Evolutionary conservation across 1,140 invertebrate species (phyloP).

Genomic region (Frieseomelitta varia): DNA sequence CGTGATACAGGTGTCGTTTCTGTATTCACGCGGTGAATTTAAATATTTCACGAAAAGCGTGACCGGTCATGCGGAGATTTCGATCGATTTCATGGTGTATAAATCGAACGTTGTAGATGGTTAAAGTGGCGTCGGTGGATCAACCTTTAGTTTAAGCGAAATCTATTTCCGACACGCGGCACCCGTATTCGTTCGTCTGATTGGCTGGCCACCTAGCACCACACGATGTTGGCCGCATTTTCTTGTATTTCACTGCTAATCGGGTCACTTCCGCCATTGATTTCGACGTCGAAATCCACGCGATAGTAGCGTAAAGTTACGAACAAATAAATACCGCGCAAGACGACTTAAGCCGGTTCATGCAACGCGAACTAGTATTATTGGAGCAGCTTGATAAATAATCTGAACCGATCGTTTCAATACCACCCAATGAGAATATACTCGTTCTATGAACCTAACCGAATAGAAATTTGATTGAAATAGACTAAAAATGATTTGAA

Average conservation of each 20-base stretch:
- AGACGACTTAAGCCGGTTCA: not conserved
- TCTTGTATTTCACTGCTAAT: conserved; percentile 78
- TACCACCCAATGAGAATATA: not conserved
- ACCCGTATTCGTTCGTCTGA: conserved; percentile 70
- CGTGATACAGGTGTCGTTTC: not conserved
- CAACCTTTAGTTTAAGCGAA: conserved; percentile 74
- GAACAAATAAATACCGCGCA: conserved; percentile 39
- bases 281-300: conserved; percentile 37
- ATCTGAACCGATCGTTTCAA: not conserved
- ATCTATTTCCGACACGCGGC: conserved; percentile 78
- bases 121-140: conserved; percentile 64
- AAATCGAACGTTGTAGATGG: conserved; percentile 53
- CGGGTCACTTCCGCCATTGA: conserved; percentile 78
- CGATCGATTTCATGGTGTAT: conserved; percentile 30
- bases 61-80: not conserved
- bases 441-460: not conserved
- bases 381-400: conserved; percentile 14
- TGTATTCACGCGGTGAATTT: not conserved
- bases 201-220: conserved; percentile 74
- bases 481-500: not conserved
- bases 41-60: not conserved
- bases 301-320: not conserved
- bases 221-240: conserved; percentile 78
- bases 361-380: not conserved
- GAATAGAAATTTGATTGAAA: not conserved